Conservation (phyloP, 35 echinoderm and acorn worm species). For the Eucidaris tribuloides region DNA sequence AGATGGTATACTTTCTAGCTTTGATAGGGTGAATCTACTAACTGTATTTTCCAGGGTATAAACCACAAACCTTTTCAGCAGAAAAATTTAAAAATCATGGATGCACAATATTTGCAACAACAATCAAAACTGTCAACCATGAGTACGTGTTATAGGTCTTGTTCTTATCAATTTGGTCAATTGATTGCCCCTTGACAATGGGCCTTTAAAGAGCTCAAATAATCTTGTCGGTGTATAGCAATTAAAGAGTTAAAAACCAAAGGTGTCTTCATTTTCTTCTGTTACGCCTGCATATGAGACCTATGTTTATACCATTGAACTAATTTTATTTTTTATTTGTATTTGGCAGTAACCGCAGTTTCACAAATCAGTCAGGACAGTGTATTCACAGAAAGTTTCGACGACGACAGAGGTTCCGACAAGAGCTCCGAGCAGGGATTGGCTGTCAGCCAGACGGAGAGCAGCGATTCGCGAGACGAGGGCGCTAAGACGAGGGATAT, state of each 20-base stretch:
- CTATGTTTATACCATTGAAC: background rate
- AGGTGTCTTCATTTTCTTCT: background rate
- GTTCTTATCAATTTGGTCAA: too few relatives aligned
- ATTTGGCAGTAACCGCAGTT: too few relatives aligned
- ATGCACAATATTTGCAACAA: too few relatives aligned
- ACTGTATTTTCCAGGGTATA: background rate
- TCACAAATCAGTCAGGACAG: slow-evolving; percentile 54
- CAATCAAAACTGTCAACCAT: too few relatives aligned
- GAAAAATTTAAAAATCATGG: too few relatives aligned
- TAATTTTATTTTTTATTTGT: background rate
- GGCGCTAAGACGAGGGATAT: background rate
- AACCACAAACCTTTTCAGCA: too few relatives aligned
- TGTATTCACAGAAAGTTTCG: slow-evolving; percentile 42
- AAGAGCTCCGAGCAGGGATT: slow-evolving; percentile 2
- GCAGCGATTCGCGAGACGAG: slow-evolving; percentile 18
- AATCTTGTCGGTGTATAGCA: background rate
- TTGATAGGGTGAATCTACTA: background rate
- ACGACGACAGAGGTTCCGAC: background rate
- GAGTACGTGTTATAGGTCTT: too few relatives aligned
- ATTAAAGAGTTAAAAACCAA: background rate
- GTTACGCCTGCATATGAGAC: background rate
- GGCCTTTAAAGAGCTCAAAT: background rate
- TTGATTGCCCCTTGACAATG: too few relatives aligned
- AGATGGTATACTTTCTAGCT: background rate
- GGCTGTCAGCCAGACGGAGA: background rate